Evolutionary conservation across 2,888 invertebrate genomes (phyloP).

Genomic region (Zygogramma bicolorata): DNA sequence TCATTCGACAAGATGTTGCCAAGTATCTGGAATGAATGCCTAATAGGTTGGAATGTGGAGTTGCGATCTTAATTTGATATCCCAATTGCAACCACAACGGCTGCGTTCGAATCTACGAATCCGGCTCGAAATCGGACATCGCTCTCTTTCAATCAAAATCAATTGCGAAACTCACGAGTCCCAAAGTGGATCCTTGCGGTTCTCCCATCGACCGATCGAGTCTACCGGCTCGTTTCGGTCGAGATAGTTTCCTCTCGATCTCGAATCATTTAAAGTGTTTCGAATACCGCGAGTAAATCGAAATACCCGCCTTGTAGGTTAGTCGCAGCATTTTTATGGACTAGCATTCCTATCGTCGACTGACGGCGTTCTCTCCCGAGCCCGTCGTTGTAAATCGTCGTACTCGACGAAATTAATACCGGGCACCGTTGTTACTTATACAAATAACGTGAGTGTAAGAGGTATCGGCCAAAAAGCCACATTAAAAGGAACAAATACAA

Average conservation of each 20-base stretch:
- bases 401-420: conserved; percentile 57
- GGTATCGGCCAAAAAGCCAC: conserved; percentile 41
- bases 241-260: neutral
- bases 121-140: no score
- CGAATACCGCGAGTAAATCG: conserved; percentile 3
- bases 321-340: conserved; percentile 60
- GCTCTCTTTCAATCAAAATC: no score
- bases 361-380: conserved; percentile 47
- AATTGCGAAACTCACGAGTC: no score
- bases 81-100: no score
- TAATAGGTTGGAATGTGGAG: no score
- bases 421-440: conserved; percentile 42
- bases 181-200: neutral
- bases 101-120: no score
- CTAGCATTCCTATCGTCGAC: conserved; percentile 55
- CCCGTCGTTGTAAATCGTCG: conserved; percentile 55
- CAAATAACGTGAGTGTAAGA: conserved; percentile 45
- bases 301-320: conserved; percentile 46
- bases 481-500: conserved; percentile 45
- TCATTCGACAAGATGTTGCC: no score
- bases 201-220: no score
- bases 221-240: neutral
- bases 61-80: no score
- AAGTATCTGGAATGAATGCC: no score
- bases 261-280: neutral